phyloP scores from a whole-genome alignment of 2,888 invertebrate species.

The Chirona hameri region DNA sequence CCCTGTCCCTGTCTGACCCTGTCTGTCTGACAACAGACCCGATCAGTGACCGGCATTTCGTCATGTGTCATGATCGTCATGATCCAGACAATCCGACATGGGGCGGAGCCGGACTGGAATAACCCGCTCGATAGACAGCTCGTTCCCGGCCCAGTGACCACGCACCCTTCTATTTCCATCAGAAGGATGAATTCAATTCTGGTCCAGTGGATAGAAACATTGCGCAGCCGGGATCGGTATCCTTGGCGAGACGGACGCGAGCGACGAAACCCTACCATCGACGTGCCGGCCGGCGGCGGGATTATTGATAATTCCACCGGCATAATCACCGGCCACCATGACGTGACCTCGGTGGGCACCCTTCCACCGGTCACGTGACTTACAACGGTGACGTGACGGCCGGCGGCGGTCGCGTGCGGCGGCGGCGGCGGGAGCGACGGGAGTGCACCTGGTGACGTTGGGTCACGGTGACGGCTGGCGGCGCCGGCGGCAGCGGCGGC shows the following conservation, averaged over 20 bases:
- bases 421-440: background rate
- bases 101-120: no score
- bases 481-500: constrained; percentile 97
- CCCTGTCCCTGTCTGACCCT: no score
- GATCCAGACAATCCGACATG: no score
- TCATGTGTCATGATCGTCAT: no score
- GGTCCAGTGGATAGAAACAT: no score
- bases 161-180: no score
- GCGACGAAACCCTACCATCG: background rate
- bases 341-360: constrained; percentile 39
- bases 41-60: no score
- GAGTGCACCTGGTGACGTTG: constrained; percentile 63
- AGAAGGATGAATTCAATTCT: no score
- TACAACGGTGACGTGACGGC: constrained; percentile 51
- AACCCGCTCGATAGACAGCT: background rate
- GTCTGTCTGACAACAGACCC: no score
- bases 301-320: background rate
- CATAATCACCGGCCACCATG: constrained; percentile 33
- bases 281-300: background rate
- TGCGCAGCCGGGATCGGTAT: no score
- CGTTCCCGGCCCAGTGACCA: background rate
- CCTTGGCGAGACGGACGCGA: no score
- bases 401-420: constrained; percentile 54
- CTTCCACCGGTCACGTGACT: constrained; percentile 42
- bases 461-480: constrained; percentile 96